phyloP scores from a whole-genome alignment of 1,140 invertebrate genomes.

The Zaprionus ghesquierei region DNA sequence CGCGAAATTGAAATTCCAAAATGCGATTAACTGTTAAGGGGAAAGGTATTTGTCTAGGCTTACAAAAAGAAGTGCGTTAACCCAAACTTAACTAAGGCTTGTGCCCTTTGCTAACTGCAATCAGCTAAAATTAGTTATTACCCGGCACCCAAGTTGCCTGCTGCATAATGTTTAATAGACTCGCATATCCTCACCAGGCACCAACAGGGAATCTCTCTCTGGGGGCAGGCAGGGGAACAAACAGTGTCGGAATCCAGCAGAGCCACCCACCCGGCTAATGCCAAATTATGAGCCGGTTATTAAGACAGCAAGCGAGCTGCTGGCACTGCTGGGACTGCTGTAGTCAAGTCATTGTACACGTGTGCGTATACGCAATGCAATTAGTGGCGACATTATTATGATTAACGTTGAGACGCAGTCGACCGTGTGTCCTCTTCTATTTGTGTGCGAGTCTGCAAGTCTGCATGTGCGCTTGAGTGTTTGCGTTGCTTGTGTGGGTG shows the following conservation, averaged over 20 bases:
- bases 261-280: constrained; percentile 42
- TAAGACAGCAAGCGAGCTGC: constrained; percentile 11
- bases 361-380: constrained; percentile 77
- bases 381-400: constrained; percentile 78
- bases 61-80: not conserved
- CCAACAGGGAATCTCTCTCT: not conserved
- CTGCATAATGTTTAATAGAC: constrained; percentile 54
- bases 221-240: no score
- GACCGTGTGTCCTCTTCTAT: constrained; percentile 6
- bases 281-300: constrained; percentile 61
- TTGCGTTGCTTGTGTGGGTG: not conserved
- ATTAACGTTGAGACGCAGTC: constrained; percentile 57
- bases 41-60: not conserved
- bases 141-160: not conserved
- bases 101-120: not conserved
- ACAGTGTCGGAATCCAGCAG: not conserved
- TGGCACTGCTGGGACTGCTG: constrained; percentile 2
- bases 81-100: not conserved
- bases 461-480: not conserved
- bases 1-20: constrained; percentile 15
- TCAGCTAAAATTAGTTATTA: constrained; percentile 8
- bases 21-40: not conserved
- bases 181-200: constrained; percentile 21
- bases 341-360: constrained; percentile 57
- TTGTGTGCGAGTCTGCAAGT: not conserved